phyloP scores from a whole-genome alignment of 2,888 invertebrate species.

The Periphyllus acericola region DNA sequence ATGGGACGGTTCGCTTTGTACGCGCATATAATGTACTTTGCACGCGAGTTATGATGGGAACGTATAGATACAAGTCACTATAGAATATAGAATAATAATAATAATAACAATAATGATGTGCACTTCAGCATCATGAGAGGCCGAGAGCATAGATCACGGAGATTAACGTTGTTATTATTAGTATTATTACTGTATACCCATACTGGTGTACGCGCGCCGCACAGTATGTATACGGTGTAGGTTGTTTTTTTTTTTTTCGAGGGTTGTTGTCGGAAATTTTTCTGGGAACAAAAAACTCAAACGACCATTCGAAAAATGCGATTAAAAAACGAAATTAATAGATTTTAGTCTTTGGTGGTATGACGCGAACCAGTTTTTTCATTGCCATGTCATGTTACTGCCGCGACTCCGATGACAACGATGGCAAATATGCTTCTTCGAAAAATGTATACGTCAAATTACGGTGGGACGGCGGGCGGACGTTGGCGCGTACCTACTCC shows the following conservation, averaged over 20 bases:
- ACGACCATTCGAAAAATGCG: conserved; percentile 50
- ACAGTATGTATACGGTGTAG: neutral
- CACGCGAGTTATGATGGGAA: neutral
- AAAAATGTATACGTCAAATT: conserved; percentile 49
- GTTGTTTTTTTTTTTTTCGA: conserved; percentile 38
- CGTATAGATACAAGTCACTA: neutral
- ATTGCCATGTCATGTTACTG: conserved; percentile 56
- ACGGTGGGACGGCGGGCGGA: neutral
- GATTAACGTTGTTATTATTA: conserved; percentile 19
- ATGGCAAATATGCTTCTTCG: conserved; percentile 59
- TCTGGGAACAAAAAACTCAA: conserved; percentile 51
- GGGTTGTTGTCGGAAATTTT: conserved; percentile 35
- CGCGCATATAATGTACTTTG: neutral
- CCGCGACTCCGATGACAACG: conserved; percentile 51
- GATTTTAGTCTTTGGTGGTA: conserved; percentile 62
- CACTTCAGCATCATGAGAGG: neutral
- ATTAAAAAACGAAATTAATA: conserved; percentile 55
- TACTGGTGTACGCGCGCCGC: neutral
- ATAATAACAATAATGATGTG: neutral
- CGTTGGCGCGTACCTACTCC: conserved; percentile 15
- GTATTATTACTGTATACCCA: neutral
- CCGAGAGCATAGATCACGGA: conserved; percentile 28
- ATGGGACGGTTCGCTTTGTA: neutral
- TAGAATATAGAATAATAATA: neutral
- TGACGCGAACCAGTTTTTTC: conserved; percentile 61